Base-by-base conservation (phyloP, 2,888 invertebrate genomes). In the Sesia apiformis region DNA sequence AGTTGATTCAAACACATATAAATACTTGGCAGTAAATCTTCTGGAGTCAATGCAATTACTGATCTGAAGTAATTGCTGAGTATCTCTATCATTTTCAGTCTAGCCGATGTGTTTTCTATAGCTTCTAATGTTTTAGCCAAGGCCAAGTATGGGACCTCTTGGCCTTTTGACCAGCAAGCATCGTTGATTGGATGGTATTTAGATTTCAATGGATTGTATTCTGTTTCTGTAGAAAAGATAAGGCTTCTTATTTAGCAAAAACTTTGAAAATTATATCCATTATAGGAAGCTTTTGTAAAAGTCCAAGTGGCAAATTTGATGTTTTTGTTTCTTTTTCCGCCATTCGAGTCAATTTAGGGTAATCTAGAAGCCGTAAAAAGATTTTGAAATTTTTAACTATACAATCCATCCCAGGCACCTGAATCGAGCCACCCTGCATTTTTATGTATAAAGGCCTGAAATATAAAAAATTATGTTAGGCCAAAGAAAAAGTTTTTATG, bases 1-100 rank as follows among this genome's bases (percentile, higher is more conserved):
- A 99, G 86, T 80, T 96, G 95, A 82, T 99, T 99, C n/a, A 99
- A 91, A 70, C 98, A 98, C 62, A 99, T 85, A 81, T 99, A 99
- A 23, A 99, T 92, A 65, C 97, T 96, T 0, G 96, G 93, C 55
- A 98, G 75, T 57, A 99, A 88, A 81, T 99, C 98, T n/a, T 94
- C 92, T 0, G 98, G 97, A 23, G 94, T 96, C 50, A 98, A 85
- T 4, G 93, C 92, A 39, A 98, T 95, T 7, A 98, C 97, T 0
- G 98, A 98, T 6, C 86, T 65, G 60, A 98, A 94, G 78, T 95
- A 98, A 81, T 99, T 99, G 68, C 95, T 93, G 51, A 99, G 83
- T 53, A 96, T 96, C 76, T 98, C 97, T 3, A 98, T 93, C 73
- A 97, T 98, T 84, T 96, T 97, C 54, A 99, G 91, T 41, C 99